Evolutionary conservation across 2,888 invertebrate genomes (phyloP), one percentile per base, ranked within the genome.

Genomic region (Megastigmus dorsalis): DNA sequence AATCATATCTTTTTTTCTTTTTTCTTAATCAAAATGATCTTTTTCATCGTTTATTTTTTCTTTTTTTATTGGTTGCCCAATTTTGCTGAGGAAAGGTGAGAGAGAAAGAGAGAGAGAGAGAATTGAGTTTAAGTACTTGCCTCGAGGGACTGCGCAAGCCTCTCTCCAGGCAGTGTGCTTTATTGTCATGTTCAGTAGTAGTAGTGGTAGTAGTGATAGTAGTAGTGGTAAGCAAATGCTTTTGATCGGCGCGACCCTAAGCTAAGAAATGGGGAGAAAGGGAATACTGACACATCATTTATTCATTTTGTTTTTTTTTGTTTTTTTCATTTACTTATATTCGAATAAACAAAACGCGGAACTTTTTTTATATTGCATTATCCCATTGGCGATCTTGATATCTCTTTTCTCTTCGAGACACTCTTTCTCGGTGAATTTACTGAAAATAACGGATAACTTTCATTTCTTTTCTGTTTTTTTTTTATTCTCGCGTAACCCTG

Each of bases 251-350:
- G 85, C 86, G 84, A 87, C 87, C 86, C 88, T 88, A 88, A 88
- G 88, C 88, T 88, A 88, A 86, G 88, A 87, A 88, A 88, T 87
- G 85, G 86, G 87, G 86, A 87, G 86, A 88, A 86, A 86, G 86
- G 85, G 87, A 87, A 87, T 55, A 65, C 74, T 77, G 71, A 68
- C 72, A 68, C 63, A 75, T 69, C 65, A 83, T 84, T 70, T 55
- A 55, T 55, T 43, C 45, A 23, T 55, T 75, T 66, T 66, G 38
- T 23, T 80, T 78, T 63, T 62, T 30, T 66, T 70, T 77, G 70
- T 78, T 78, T 77, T 72, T 75, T 80, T 77, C 78, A 76, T 65
- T 79, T 68, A n/a, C n/a, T n/a, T 77, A 67, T 66, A 66, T 78
- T 76, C 72, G 78, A 79, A 79, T 74, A 76, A 81, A 79, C 79